Percentiles rank a stretch among this genome's conserved stretches.
Evolutionary conservation across 2,113 vertebrate species (phyloP).

Genomic region (Coreoperca whiteheadi): DNA sequence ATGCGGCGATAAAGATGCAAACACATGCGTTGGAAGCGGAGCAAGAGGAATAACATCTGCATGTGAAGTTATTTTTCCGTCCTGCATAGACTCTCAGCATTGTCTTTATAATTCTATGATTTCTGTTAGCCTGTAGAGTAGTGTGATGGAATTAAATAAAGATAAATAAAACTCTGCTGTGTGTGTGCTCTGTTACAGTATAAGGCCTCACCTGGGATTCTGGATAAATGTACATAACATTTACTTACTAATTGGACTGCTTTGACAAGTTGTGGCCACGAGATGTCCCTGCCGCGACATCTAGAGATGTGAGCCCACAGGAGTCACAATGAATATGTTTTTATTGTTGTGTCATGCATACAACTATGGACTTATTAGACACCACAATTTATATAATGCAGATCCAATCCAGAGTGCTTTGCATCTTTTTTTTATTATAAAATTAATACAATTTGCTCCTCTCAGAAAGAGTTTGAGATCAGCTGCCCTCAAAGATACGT

Average conservation of each 20-base stretch:
- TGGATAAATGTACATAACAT: background rate
- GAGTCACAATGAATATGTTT: background rate
- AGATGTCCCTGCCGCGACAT: slow-evolving; percentile 19
- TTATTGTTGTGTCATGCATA: background rate
- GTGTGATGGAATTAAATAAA: slow-evolving; percentile 45
- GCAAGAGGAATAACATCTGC: background rate
- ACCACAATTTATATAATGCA: background rate
- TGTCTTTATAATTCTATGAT: slow-evolving; percentile 2
- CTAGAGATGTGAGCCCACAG: background rate
- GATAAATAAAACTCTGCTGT: slow-evolving; percentile 8
- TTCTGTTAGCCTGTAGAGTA: slow-evolving; percentile 49
- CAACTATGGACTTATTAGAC: background rate
- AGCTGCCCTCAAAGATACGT: background rate
- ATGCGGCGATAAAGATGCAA: background rate
- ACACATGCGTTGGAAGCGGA: slow-evolving; percentile 5
- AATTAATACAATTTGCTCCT: background rate
- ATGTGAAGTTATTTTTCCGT: slow-evolving; percentile 13
- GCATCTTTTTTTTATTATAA: no score
- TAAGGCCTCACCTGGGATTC: background rate
- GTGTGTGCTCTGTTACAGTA: slow-evolving; percentile 11
- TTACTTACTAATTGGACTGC: accelerated
- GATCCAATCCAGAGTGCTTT: background rate
- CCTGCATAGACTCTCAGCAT: slow-evolving; percentile 12
- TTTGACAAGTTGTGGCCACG: slow-evolving; percentile 19
- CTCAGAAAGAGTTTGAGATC: background rate